Percentiles rank a stretch among this genome's conserved stretches.
phyloP scores from a whole-genome alignment of 2,888 invertebrate genomes.

The Danaus chrysippus region DNA sequence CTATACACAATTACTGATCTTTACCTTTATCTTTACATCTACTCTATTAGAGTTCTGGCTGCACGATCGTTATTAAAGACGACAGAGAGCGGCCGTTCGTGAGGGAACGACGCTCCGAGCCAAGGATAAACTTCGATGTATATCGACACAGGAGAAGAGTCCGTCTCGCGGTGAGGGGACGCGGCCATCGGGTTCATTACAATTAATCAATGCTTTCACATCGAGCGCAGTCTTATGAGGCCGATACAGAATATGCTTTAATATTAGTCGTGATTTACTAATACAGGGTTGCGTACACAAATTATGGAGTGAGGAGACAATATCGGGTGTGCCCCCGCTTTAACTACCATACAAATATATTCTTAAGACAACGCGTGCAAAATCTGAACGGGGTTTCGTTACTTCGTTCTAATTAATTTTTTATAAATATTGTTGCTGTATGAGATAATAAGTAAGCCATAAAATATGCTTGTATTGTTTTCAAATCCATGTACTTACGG shows the following conservation, averaged over 20 bases:
- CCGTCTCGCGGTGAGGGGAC: constrained; percentile 34
- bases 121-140: constrained; percentile 3
- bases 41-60: constrained; percentile 11
- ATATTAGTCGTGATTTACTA: constrained; percentile 57
- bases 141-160: background rate
- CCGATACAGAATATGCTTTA: constrained; percentile 52
- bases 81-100: background rate
- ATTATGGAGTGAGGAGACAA: constrained; percentile 46
- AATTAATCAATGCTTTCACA: constrained; percentile 70
- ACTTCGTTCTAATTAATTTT: background rate
- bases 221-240: constrained; percentile 52
- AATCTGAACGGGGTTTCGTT: background rate
- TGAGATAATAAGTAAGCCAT: background rate
- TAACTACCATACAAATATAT: constrained; percentile 24
- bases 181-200: constrained; percentile 63
- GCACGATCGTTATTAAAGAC: background rate
- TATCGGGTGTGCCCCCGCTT: constrained; percentile 23
- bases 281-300: constrained; percentile 45
- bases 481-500: too few species aligned
- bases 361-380: constrained; percentile 18
- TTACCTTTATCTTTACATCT: constrained; percentile 33
- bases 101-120: background rate
- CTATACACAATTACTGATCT: constrained; percentile 68
- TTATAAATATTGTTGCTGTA: background rate
- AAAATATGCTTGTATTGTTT: background rate